Evolutionary conservation across 2,888 invertebrate species (phyloP), one percentile per base, ranked within the genome.

Genomic region (Diogma glabrata): DNA sequence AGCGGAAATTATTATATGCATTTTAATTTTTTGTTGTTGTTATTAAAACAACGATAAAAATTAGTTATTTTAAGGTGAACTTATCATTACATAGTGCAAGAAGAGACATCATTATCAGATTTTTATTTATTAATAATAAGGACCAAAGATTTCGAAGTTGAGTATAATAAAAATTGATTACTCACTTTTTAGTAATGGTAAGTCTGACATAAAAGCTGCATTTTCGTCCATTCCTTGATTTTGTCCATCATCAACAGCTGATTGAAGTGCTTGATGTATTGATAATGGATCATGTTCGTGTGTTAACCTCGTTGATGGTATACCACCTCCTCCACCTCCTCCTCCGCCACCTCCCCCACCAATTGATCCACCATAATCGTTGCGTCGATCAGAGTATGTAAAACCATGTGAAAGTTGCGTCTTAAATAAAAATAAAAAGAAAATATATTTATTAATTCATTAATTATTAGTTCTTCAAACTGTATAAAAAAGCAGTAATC

Each of bases 141-240:
- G n/a, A n/a, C n/a, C n/a, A n/a, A n/a, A n/a, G n/a, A n/a, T 24
- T 24, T 24, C 9, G 24, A 7, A 24, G 5, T 24, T 24, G 9
- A 7, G 24, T 24, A 24, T 24, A 24, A 24, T 7, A 9, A 24
- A 24, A 24, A 24, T 7, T 24, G n/a, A 12, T 49, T 63, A 81
- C 87, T 85, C 73, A 90, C 90, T 89, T 83, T 91, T 91, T 63
- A 90, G 77, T 63, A 90, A 76, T 60, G 90, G 90, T 68, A 91
- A 77, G 68, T 91, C 90, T 60, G 87, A 87, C 79, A 91, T 90
- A 72, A 90, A 90, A 49, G 87, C 86, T 58, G 82, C 79, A 60
- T 87, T 87, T 65, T 91, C 90, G 67, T 91, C 90, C 71, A 90
- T 82, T 59, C 84, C 84, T 59, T 85, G 79, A 67, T 85, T 85